Evolutionary conservation across 2,797 vertebrate genomes (phyloP).

Genomic region (Psittacula derbiana): DNA sequence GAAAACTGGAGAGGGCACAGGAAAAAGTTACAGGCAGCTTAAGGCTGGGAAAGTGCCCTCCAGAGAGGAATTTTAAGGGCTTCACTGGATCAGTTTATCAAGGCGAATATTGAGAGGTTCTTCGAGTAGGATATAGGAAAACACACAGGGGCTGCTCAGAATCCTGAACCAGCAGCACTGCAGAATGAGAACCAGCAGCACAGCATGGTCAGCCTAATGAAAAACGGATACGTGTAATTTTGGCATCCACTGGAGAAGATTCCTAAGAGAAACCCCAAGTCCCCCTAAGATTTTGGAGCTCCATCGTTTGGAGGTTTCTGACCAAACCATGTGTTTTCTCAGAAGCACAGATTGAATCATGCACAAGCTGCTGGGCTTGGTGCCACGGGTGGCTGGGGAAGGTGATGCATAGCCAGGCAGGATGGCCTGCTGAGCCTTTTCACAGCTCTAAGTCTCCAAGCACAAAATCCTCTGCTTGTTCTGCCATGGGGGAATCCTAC

Average conservation of each 20-base stretch:
- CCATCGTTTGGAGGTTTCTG: accelerated
- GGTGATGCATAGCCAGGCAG: neutral
- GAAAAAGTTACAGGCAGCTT: neutral
- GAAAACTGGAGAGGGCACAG: neutral
- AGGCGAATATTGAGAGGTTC: neutral
- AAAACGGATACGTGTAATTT: neutral
- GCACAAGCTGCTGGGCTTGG: neutral
- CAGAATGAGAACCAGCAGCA: neutral
- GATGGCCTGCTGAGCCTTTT: neutral
- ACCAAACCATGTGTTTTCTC: neutral
- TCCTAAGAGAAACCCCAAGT: neutral
- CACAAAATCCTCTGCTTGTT: neutral
- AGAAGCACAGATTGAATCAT: neutral
- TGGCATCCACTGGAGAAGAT: neutral
- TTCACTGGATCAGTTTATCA: neutral
- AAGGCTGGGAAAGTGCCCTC: neutral
- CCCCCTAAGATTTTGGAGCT: neutral
- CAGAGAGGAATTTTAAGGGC: neutral
- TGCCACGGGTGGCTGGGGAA: neutral
- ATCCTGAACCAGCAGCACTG: neutral
- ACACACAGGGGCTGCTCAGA: neutral
- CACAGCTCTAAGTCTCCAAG: neutral
- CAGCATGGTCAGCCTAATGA: accelerated
- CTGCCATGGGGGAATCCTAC: accelerated
- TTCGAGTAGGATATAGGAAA: neutral